These are phyloP conservation scores for Himantopus leucocephalus DNA, from an alignment of 2,113 vertebrate species.

Conservation along the genomic window DNA sequence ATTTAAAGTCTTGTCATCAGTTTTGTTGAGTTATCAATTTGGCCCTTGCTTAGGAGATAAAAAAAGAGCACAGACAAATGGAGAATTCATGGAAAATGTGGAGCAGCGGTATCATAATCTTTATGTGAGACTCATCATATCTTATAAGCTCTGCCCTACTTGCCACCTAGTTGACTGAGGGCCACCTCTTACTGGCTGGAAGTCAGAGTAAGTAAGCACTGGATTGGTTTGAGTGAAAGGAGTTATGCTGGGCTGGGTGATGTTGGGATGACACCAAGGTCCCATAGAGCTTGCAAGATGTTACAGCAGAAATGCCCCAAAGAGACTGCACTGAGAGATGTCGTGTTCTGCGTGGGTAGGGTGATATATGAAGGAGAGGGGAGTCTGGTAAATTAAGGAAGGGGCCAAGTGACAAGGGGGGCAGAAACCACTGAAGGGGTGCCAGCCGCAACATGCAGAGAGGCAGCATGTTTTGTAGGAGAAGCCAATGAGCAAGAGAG, in stretches of 20 bases:
- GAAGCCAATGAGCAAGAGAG: background rate
- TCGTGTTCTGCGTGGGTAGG: accelerated
- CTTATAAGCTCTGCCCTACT: background rate
- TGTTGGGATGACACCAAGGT: background rate
- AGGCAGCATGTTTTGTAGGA: background rate
- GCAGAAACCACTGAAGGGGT: background rate
- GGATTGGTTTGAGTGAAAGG: background rate
- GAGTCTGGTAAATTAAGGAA: background rate
- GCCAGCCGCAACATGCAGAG: background rate
- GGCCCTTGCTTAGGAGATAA: background rate
- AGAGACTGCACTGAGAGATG: background rate
- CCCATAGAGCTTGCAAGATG: accelerated
- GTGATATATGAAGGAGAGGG: background rate
- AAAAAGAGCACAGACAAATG: background rate
- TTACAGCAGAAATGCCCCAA: background rate
- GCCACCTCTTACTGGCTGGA: background rate
- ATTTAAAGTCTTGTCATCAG: background rate
- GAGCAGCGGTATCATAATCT: background rate
- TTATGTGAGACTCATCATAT: background rate
- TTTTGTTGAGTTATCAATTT: background rate
- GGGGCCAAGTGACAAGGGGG: too few species aligned
- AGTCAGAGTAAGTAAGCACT: background rate
- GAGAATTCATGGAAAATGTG: background rate
- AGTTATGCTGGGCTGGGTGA: background rate
- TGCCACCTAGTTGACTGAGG: background rate